phyloP scores from a whole-genome alignment of 2,888 invertebrate species.

The Noctua janthina region DNA sequence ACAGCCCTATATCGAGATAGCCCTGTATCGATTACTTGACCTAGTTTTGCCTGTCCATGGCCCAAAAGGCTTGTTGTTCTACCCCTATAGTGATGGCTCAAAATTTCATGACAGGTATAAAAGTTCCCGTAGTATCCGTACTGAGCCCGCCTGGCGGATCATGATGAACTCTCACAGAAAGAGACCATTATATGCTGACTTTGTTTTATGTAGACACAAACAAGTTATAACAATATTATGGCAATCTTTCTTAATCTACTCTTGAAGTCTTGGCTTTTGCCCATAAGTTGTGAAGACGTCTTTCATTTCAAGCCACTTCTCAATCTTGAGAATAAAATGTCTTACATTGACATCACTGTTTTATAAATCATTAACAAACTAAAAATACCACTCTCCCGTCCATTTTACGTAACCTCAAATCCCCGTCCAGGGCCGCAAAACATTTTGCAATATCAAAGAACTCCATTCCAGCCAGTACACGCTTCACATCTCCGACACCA shows the following conservation, averaged over 20 bases:
- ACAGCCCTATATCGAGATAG: background rate
- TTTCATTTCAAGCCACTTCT: background rate
- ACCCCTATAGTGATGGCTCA: background rate
- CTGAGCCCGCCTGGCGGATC: background rate
- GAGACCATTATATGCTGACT: background rate
- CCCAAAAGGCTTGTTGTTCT: background rate
- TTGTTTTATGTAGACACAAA: background rate
- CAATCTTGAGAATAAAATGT: background rate
- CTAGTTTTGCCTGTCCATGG: background rate
- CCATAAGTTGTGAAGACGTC: background rate
- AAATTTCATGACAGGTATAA: background rate
- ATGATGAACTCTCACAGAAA: background rate
- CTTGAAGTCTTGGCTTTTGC: background rate
- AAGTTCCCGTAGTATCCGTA: background rate
- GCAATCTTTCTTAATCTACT: background rate
- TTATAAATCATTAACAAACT: background rate
- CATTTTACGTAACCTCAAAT: background rate
- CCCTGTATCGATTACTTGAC: background rate
- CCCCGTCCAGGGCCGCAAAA: constrained; percentile 31
- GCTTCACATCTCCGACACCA: constrained; percentile 35
- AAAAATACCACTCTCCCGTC: background rate
- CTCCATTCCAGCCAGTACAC: constrained; percentile 5
- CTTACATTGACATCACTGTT: background rate
- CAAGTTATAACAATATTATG: background rate
- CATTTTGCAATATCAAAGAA: constrained; percentile 35